Base-by-base conservation (phyloP, 1,140 invertebrate species). In the Pogonognathellus flavescens region DNA sequence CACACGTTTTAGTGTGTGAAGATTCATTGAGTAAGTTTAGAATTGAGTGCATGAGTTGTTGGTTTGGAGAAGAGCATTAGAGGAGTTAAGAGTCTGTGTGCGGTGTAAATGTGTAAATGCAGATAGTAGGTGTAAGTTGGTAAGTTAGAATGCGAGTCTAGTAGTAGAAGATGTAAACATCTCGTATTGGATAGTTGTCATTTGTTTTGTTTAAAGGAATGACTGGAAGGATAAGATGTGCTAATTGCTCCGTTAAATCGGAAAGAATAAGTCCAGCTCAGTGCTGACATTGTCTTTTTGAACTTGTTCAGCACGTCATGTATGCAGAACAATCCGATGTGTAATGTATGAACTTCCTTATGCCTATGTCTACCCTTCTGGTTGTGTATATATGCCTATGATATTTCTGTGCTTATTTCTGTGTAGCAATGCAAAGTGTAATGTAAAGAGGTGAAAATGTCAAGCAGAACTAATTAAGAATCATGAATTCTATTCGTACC, bases 391-490 rank as follows among this genome's bases (percentile, higher is more conserved):
- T 60, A 8, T 60, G 20, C 16, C 8, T 5, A 3, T 60, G 59
- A 60, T 20, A 20, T n/a, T 60, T 60, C 20, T 20, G 2, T 16
- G 8, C 2, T 60, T 18, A 22, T 80, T 80, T 80, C 49, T 50
- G 49, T 16, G n/a, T 50, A 18, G 57, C 53, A 82, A 6, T 11
- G 66, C 10, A 82, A 81, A 81, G 41, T 55, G 80, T 13, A 57
- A 81, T 20, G 18, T 66, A n/a, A 52, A 84, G 59, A 84, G 66
- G 59, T 84, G 86, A 84, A 84, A 85, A 87, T 83, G 86, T 87
- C 83, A 84, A 84, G 87, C 83, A 76, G 82, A 87, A 83, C 84
- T 84, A 87, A 87, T 87, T 83, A 57, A 16, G 50, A 84, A 72
- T 87, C 87, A 87, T 86, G 87, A 85, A 85, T 50, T 52, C 85